Evolutionary conservation across 2,888 invertebrate genomes (phyloP), one percentile per base, ranked within the genome.

Genomic region (Escarpia spicata): DNA sequence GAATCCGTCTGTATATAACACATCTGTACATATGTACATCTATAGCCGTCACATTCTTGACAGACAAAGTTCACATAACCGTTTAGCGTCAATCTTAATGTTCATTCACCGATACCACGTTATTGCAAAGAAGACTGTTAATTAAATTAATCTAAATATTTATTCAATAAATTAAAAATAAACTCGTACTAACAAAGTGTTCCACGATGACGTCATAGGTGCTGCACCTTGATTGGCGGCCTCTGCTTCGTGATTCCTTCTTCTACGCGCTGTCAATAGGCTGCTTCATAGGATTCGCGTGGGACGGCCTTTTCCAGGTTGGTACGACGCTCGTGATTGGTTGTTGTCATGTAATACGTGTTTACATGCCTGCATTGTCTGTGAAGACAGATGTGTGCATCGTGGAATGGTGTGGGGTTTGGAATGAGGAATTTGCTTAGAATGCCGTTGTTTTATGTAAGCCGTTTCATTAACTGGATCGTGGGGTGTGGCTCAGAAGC

Each of bases 181-280:
- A 52, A 12, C 52, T 52, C 52, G 3, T 75, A 75, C 26, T n/a
- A 26, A 75, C 26, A 2, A 75, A 3, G 26, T 75, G 26, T 26
- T 75, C 92, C 43, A 89, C 8, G 4, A 60, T 92, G 89, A 60
- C 89, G 91, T 19, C 92, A 31, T 37, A 95, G 94, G 94, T 94
- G 4, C 92, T 95, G 31, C 92, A 94, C 19, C 93, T 95, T n/a
- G 95, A 95, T 93, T 95, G 95, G 95, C 92, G 94, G 58, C 95
- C 95, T 1, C 44, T 95, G 91, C 91, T 92, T 0, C 91, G 95
- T 45, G 95, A 95, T 92, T 92, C 94, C 37, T 93, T 94, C 92
- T 95, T 95, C 93, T 95, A 95, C 93, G 94, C 94, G n/a, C 92
- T 94, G 92, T 95, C 95, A 1, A 94, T 95, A 91, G 93, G 92